phyloP scores from a whole-genome alignment of 2,797 vertebrate genomes.

The Cynodonichthys magdalenae region DNA sequence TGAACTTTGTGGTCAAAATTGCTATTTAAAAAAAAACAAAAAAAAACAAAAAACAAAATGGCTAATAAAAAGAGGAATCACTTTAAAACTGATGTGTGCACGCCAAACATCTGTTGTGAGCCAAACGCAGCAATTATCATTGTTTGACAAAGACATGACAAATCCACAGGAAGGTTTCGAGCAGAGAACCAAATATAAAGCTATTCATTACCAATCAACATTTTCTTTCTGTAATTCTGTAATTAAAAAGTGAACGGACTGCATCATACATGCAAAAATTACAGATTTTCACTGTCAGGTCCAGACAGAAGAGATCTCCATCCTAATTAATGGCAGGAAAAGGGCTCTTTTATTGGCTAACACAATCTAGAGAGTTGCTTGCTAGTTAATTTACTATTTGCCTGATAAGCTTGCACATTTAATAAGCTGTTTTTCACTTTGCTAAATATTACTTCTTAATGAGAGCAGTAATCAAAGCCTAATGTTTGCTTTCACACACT shows the following conservation, averaged over 20 bases:
- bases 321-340: slow-evolving; percentile 66
- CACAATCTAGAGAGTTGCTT: slow-evolving; percentile 49
- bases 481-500: slow-evolving; percentile 74
- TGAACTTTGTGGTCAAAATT: neutral
- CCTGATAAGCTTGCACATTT: slow-evolving; percentile 68
- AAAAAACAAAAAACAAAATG: neutral
- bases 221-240: slow-evolving; percentile 13
- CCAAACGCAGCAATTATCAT: slow-evolving; percentile 16
- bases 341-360: slow-evolving; percentile 52
- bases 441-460: slow-evolving; percentile 72
- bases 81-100: neutral
- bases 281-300: slow-evolving; percentile 14
- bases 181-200: slow-evolving; percentile 14
- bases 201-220: slow-evolving; percentile 42
- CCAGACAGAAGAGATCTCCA: slow-evolving; percentile 17
- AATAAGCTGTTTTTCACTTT: slow-evolving; percentile 71
- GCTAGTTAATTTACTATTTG: slow-evolving; percentile 66
- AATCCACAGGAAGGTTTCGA: slow-evolving; percentile 16
- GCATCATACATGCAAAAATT: slow-evolving; percentile 8
- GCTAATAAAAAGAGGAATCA: neutral
- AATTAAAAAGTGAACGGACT: slow-evolving; percentile 28
- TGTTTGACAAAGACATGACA: slow-evolving; percentile 11
- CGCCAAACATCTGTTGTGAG: slow-evolving; percentile 7
- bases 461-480: slow-evolving; percentile 72
- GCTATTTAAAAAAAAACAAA: neutral